Evolutionary conservation across 2,797 vertebrate species (phyloP).

Genomic region (Tragelaphus oryx): DNA sequence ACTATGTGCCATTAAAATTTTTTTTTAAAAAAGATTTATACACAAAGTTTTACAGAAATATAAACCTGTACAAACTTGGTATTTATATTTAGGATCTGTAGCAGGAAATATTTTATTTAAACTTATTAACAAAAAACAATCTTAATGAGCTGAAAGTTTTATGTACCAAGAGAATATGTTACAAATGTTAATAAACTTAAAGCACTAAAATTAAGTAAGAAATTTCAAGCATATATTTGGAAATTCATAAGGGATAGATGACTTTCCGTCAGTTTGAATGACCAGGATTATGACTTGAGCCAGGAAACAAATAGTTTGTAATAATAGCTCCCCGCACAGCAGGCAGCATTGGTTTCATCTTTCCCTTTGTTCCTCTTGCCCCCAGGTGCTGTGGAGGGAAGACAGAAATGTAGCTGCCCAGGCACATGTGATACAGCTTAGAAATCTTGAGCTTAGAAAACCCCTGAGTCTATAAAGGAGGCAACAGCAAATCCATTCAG

Average conservation of each 20-base stretch:
- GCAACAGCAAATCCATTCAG: background rate
- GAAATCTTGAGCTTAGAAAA: background rate
- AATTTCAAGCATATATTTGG: background rate
- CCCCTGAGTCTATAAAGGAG: background rate
- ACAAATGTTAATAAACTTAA: background rate
- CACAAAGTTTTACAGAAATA: background rate
- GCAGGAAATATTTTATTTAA: background rate
- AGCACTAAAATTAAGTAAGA: background rate
- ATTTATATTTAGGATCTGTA: background rate
- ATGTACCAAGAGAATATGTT: background rate
- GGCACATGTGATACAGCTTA: background rate
- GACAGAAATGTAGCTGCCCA: too few relatives aligned
- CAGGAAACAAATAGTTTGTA: background rate
- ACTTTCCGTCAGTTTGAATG: background rate
- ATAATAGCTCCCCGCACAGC: background rate
- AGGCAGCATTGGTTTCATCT: background rate
- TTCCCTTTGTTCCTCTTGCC: background rate
- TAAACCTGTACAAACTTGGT: background rate
- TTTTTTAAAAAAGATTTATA: background rate
- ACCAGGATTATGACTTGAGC: background rate
- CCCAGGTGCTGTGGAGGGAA: background rate
- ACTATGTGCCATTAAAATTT: background rate
- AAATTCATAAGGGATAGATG: background rate
- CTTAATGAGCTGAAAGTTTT: background rate
- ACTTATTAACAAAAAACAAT: background rate